Base-by-base conservation (phyloP, 30 jellyfish, hydroid and myxozoan species). In the Turritopsis dohrnii region DNA sequence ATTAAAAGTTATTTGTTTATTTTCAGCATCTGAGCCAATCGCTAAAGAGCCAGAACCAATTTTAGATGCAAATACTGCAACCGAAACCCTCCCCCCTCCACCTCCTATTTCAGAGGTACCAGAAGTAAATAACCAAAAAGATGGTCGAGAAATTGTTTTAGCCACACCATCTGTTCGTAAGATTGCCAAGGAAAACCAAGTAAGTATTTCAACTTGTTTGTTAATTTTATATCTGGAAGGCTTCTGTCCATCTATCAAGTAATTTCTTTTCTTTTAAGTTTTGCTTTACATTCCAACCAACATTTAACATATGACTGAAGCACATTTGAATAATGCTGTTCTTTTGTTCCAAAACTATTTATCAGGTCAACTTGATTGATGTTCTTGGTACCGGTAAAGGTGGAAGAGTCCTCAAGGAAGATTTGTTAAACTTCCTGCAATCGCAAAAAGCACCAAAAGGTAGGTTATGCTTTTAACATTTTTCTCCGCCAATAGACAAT, bases 161-260 rank as follows among this genome's bases (percentile, higher is more conserved):
- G 96, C 99, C 7, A 84, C 99, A 25, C 99, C 99, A 9, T 94
- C 99, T 72, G 99, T 94, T 23, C 79, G 99, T 80, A 79, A 94
- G 74, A 82, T 94, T n/a, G 99, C 99, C 17, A 86, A 75, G 85
- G 99, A 94, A 72, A 88, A 94, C 73, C 86, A 89, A 29, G 99
- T 93, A 72, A 21, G 88, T n/a, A 8, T 69, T 69, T 16, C 5
- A 41, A 41, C 5, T 3, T 41, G 5, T 13, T 3, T 41, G 60
- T 41, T 41, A 3, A 41, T 41, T 41, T 41, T 41, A 3, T 13
- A 41, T 3, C 60, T 41, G 60, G n/a, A n/a, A n/a, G n/a, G n/a
- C n/a, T n/a, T n/a, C n/a, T n/a, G n/a, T n/a, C n/a, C n/a, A n/a
- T n/a, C n/a, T n/a, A n/a, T n/a, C n/a, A n/a, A n/a, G n/a, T n/a